These are phyloP conservation scores for Lasioglossum villosulum DNA, from an alignment of 2,888 invertebrate species.

Conservation along the genomic window DNA sequence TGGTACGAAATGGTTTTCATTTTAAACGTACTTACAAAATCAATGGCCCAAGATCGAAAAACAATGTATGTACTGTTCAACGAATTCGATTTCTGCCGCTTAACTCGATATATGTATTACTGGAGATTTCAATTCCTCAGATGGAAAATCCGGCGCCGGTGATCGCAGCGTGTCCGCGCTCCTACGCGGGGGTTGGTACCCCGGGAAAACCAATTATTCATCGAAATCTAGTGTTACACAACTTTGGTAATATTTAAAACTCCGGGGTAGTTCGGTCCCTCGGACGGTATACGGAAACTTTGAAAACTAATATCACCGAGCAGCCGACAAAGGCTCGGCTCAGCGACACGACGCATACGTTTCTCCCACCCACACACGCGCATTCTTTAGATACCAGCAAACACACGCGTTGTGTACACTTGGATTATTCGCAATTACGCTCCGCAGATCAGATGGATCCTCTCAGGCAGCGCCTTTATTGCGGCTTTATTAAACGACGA, in stretches of 20 bases:
- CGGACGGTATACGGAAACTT: constrained; percentile 48
- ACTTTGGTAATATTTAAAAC: constrained; percentile 61
- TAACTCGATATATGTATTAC: not conserved
- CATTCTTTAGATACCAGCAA: constrained; percentile 54
- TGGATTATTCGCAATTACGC: constrained; percentile 66
- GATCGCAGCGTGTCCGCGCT: not conserved
- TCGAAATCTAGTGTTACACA: constrained; percentile 42
- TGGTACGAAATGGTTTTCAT: not conserved
- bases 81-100: not conserved
- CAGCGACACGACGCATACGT: constrained; percentile 54
- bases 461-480: constrained; percentile 56
- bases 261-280: constrained; percentile 24
- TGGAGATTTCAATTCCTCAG: not conserved
- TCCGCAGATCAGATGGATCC: constrained; percentile 55
- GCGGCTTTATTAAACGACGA: constrained; percentile 71
- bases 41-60: not conserved
- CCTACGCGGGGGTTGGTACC: not conserved
- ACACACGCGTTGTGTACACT: constrained; percentile 64
- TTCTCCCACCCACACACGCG: constrained; percentile 33
- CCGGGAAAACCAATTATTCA: constrained; percentile 47
- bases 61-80: not conserved
- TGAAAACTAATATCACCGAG: constrained; percentile 52
- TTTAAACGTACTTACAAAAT: not conserved
- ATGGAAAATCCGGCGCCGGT: not conserved
- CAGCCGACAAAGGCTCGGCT: constrained; percentile 53